Evolutionary conservation across 2,797 vertebrate species (phyloP).

Genomic region (Necrosyrtes monachus): DNA sequence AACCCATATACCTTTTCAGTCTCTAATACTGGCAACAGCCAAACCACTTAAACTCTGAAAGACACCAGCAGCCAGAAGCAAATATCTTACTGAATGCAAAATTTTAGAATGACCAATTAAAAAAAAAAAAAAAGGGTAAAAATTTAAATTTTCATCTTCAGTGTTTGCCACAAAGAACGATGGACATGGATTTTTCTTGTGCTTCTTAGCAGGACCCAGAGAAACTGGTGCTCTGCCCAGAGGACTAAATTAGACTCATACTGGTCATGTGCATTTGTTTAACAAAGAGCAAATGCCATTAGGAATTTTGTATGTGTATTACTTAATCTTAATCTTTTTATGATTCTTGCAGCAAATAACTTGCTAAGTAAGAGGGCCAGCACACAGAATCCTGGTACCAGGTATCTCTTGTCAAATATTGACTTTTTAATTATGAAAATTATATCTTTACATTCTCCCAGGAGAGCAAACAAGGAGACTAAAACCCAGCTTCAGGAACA

Average conservation of each 20-base stretch:
- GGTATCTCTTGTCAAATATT: background rate
- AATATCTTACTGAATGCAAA: background rate
- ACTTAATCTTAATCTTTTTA: background rate
- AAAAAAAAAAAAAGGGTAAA: background rate
- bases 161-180: background rate
- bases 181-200: background rate
- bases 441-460: background rate
- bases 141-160: background rate
- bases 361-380: background rate
- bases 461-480: background rate
- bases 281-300: background rate
- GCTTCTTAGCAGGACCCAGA: background rate
- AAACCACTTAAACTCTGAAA: background rate
- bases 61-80: background rate
- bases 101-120: background rate
- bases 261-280: background rate
- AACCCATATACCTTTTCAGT: background rate
- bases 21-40: background rate
- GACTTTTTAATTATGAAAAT: background rate
- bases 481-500: background rate
- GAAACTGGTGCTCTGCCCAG: background rate
- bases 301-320: background rate
- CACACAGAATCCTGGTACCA: background rate
- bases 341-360: background rate
- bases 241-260: background rate